These are phyloP conservation scores for Proterorhinus semilunaris DNA, from an alignment of 2,113 vertebrate species.

Conservation along the genomic window DNA sequence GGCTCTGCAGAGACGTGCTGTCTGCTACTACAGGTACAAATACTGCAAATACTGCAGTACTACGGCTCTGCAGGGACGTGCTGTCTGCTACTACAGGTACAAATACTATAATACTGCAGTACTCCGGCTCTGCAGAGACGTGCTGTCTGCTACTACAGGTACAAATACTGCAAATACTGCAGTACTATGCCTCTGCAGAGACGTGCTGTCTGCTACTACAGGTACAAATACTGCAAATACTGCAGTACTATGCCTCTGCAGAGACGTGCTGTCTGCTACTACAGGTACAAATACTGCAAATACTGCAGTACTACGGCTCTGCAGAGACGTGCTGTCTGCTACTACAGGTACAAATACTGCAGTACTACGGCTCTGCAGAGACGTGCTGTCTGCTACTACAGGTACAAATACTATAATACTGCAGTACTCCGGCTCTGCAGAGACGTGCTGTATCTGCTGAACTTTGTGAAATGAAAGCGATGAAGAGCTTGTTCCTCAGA, in stretches of 20 bases:
- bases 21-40: conserved; percentile 62
- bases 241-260: too few species aligned
- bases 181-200: conserved; percentile 84
- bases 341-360: background rate
- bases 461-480: too few species aligned
- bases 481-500: too few species aligned
- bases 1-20: conserved; percentile 91
- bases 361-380: conserved; percentile 22
- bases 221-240: conserved; percentile 64
- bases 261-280: too few species aligned
- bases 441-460: too few species aligned
- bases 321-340: background rate
- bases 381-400: too few species aligned
- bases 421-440: too few species aligned
- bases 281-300: conserved; percentile 70
- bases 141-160: too few species aligned
- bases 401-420: background rate
- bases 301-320: background rate
- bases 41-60: too few species aligned
- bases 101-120: background rate
- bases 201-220: conserved; percentile 87
- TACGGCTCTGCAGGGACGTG: conserved; percentile 87
- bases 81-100: conserved; percentile 87
- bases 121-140: too few species aligned
- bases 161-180: too few species aligned